Evolutionary conservation across 2,888 invertebrate species (phyloP).

Genomic region (Eristalinus sepulchralis): DNA sequence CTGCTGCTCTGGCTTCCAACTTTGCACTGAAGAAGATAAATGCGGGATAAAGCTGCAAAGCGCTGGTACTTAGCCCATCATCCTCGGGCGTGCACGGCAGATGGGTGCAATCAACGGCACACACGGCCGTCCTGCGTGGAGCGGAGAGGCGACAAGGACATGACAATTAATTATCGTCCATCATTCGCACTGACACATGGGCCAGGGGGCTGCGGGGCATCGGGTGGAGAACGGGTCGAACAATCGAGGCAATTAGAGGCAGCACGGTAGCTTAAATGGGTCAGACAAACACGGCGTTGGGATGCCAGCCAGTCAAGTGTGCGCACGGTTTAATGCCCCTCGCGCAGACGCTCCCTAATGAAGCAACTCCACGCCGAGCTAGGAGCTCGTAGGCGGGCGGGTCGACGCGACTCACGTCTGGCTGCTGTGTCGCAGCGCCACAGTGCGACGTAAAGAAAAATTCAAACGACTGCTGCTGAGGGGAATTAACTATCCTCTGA

Average conservation of each 20-base stretch:
- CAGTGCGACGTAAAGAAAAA: neutral
- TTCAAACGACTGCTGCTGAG: neutral
- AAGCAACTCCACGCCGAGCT: neutral
- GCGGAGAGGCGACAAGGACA: neutral
- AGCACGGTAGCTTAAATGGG: neutral
- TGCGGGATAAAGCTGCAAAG: slow-evolving; percentile 14
- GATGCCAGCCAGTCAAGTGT: too few species aligned
- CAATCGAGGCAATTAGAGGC: neutral
- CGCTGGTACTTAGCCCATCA: slow-evolving; percentile 7
- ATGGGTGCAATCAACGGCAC: slow-evolving; percentile 41
- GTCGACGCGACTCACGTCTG: neutral
- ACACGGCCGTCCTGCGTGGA: neutral
- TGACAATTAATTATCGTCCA: neutral
- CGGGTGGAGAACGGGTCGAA: neutral
- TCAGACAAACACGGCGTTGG: neutral
- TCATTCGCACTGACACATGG: neutral
- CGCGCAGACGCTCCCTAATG: neutral
- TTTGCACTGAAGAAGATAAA: slow-evolving; percentile 21
- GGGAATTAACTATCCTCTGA: neutral
- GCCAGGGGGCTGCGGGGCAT: neutral
- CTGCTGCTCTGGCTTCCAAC: neutral
- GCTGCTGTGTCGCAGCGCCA: neutral
- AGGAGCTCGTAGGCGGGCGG: too few species aligned
- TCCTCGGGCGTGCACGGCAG: slow-evolving; percentile 5
- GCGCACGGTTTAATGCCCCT: neutral